Conservation (phyloP, 53 echinoderm and acorn worm species). For the Mesocentrotus franciscanus region DNA sequence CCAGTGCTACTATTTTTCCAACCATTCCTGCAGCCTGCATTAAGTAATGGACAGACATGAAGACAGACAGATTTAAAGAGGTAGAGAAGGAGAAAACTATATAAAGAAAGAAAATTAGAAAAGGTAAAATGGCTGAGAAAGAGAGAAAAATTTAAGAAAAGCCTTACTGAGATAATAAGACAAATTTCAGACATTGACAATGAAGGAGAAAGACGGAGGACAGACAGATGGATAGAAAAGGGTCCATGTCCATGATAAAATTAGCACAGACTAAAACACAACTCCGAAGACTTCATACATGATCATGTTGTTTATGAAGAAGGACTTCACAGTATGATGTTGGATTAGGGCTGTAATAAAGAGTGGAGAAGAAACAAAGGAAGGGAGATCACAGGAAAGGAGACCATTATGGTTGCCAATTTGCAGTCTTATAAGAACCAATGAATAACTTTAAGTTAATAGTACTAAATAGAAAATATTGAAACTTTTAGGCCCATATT, state of each 20-base stretch:
- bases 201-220: background rate
- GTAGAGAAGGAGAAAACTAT: background rate
- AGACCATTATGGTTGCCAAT: background rate
- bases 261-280: background rate
- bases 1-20: background rate
- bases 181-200: background rate
- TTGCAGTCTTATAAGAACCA: background rate
- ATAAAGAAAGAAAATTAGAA: background rate
- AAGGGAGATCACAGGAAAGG: background rate
- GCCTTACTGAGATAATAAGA: background rate
- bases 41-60: background rate
- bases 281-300: background rate
- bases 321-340: background rate
- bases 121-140: background rate
- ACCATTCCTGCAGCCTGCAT: background rate
- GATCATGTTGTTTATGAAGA: background rate
- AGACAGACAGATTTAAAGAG: background rate
- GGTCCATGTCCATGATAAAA: background rate
- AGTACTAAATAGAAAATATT: background rate
- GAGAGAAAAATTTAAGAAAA: too few relatives aligned
- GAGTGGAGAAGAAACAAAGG: background rate
- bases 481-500: too few relatives aligned
- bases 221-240: background rate
- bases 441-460: background rate
- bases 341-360: too few relatives aligned